Conservation (phyloP, 2,888 invertebrate genomes). For the Biston stratarius region DNA sequence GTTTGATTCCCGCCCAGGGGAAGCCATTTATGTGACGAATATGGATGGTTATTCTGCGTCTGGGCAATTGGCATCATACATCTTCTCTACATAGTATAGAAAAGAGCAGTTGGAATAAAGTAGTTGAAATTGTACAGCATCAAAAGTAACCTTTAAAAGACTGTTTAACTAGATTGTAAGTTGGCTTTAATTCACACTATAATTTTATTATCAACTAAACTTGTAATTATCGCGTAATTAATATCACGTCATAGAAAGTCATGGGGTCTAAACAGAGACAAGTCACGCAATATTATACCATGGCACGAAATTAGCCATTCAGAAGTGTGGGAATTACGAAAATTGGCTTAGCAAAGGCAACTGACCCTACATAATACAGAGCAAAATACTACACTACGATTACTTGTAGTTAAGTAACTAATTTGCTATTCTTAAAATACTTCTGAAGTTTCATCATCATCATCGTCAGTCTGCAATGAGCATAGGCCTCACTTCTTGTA, state of each 20-base stretch:
- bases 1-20: no score
- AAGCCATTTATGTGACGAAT: no score
- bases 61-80: no score
- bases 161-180: no score
- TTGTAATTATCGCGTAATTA: conserved; percentile 7
- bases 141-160: no score
- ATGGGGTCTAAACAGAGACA: conserved; percentile 14
- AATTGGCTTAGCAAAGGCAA: conserved; percentile 7
- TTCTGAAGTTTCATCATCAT: neutral
- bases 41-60: no score
- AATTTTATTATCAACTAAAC: neutral
- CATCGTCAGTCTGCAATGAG: no score
- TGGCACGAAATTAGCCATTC: conserved; percentile 10
- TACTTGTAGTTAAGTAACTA: neutral
- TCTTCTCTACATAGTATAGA: no score
- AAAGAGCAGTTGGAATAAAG: no score
- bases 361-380: neutral
- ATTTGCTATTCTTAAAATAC: neutral
- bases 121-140: no score
- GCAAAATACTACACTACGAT: neutral
- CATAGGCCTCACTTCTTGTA: no score
- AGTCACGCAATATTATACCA: conserved; percentile 16
- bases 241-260: conserved; percentile 19
- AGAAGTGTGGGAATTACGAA: conserved; percentile 18
- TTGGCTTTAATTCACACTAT: neutral